Base-by-base conservation (phyloP, 2,888 invertebrate species). In the Eilema caniola region DNA sequence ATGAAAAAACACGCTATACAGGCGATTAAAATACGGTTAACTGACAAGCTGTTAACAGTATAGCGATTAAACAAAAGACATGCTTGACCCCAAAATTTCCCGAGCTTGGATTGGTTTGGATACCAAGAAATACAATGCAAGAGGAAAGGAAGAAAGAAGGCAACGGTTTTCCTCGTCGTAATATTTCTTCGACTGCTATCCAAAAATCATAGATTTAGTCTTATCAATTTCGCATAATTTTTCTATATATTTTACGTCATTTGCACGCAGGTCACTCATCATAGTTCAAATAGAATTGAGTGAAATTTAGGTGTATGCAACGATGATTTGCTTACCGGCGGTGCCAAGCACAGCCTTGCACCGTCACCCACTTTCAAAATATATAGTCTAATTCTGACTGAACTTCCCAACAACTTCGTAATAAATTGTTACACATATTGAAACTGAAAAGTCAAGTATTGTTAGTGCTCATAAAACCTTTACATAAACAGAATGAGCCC, bases 291-390 rank as follows among this genome's bases (percentile, higher is more conserved):
- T 16, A 61, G 62, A 74, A 57, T 65, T 31, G 61, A 77, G 68
- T 79, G 75, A 73, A 70, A 79, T 69, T 76, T 66, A 67, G 72
- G 56, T 65, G 70, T 67, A 74, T 74, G 76, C 76, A 81, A 65
- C 67, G 72, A 66, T 63, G 70, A 60, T 64, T 37, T 65, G 64
- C 60, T 57, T 68, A 66, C 59, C 67, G 41, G 71, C 62, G 66
- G 78, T 70, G 73, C 78, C 81, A 77, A 79, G 78, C 73, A 81
- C 82, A 23, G 73, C 71, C 67, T 78, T 74, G 77, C 76, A 80
- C 82, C 76, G 61, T 28, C 74, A 77, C 64, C 73, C 53, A 71
- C 66, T 70, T 57, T 33, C 31, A 69, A 57, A 62, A 69, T 63
- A 61, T 62, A 71, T 60, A 23, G 28, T 53, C 63, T 2, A 56